Base-by-base conservation (phyloP, 1,140 invertebrate genomes). In the Diorhabda carinulata region DNA sequence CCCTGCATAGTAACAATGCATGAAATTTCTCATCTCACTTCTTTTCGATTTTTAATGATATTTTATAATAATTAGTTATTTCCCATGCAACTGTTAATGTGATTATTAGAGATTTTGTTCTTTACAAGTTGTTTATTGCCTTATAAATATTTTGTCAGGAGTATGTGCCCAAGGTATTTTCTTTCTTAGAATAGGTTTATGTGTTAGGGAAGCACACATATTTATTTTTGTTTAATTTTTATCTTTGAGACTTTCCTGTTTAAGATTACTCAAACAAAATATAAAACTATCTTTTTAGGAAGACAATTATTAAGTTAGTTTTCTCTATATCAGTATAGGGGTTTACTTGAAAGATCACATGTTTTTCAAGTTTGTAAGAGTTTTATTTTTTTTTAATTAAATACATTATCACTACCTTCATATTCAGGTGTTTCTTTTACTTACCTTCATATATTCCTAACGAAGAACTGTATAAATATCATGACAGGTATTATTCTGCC, bases 401-500 rank as follows among this genome's bases (percentile, higher is more conserved):
- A 3, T 45, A 64, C 62, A 9, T 43, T 57, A n/a, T 4, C 5
- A 10, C 56, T 57, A 8, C 3, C 56, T n/a, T 4, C 0, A 57
- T 10, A 4, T 6, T 10, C 10, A 45, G 9, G 9, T 4, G 9
- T 64, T 64, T 44, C 25, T 40, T 44, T 44, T 1, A 64, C 52
- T 59, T 66, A 68, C 67, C 59, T 68, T 63, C 60, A 62, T 45
- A 63, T 68, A 61, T 10, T 63, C 64, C n/a, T 63, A 61, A 5
- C 60, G 25, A 3, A 72, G 58, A n/a, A 72, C 57, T 64, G 59
- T 61, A 45, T 60, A 71, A 43, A 73, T 73, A 40, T 65, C 66
- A n/a, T 66, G 43, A 56, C 70, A 70, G 70, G 70, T 63, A 73
- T 72, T 40, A 72, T 70, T 59, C 56, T 7, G 25, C 72, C 66